Evolutionary conservation across 2,888 invertebrate species (phyloP).

Genomic region (Mechanitis mazaeus): DNA sequence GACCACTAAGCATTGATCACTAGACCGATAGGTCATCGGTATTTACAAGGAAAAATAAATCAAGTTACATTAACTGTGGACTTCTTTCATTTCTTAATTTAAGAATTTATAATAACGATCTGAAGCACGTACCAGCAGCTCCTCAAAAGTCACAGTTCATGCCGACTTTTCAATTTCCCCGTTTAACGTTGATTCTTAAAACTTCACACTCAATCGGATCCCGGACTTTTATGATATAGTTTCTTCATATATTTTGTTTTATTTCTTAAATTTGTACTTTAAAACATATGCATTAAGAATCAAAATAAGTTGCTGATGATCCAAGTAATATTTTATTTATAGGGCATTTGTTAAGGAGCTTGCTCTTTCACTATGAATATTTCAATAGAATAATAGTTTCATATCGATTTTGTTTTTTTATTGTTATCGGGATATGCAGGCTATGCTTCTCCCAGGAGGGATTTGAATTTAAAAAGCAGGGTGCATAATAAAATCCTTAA

Average conservation of each 20-base stretch:
- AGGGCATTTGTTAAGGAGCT: constrained; percentile 5
- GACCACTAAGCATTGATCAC: too few relatives aligned
- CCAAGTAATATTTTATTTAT: constrained; percentile 17
- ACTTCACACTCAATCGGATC: constrained; percentile 1
- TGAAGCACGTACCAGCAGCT: too few relatives aligned
- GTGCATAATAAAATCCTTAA: constrained; percentile 1
- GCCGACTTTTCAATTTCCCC: neutral
- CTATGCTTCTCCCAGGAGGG: neutral
- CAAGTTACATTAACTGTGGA: too few relatives aligned
- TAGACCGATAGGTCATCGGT: too few relatives aligned
- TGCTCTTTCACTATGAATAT: constrained; percentile 17
- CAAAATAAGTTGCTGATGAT: neutral
- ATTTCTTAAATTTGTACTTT: neutral
- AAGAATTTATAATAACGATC: too few relatives aligned
- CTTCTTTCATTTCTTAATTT: too few relatives aligned
- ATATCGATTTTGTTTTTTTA: constrained; percentile 10
- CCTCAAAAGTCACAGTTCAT: too few relatives aligned
- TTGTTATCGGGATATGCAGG: constrained; percentile 13
- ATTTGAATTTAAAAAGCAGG: neutral
- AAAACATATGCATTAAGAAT: neutral
- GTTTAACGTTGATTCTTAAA: neutral
- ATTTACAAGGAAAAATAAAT: too few relatives aligned
- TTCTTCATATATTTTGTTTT: neutral
- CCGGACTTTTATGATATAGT: constrained; percentile 1
- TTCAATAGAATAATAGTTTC: constrained; percentile 17